Percentiles rank a stretch among this genome's conserved stretches.
Evolutionary conservation across 2,797 vertebrate species (phyloP).

Genomic region (Anguilla anguilla): DNA sequence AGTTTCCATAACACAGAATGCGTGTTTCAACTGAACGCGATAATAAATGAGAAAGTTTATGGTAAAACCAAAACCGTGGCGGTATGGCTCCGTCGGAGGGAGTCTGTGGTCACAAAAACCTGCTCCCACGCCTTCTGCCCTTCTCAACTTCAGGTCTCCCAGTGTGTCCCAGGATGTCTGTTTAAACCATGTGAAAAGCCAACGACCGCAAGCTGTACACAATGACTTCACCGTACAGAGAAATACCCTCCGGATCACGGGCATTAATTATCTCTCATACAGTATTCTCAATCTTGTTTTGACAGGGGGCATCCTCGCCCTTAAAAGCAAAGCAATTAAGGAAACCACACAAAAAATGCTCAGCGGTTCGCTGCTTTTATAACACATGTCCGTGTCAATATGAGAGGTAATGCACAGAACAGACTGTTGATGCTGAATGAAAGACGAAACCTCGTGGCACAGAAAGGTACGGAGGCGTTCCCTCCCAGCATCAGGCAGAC

Average conservation of each 20-base stretch:
- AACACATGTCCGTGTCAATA: not conserved
- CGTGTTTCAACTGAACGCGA: not conserved
- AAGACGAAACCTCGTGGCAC: not conserved
- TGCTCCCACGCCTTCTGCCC: not conserved
- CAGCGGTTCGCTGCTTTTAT: not conserved
- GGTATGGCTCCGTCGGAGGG: not conserved
- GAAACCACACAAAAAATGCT: not conserved
- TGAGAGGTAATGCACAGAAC: not conserved
- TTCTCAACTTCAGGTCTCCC: not conserved
- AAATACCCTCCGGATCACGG: not conserved
- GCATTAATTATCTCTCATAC: not conserved
- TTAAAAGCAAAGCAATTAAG: not conserved
- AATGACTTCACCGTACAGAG: not conserved
- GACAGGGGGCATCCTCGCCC: not conserved
- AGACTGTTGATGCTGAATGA: not conserved
- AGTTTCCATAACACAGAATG: not conserved
- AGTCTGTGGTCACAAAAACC: not conserved
- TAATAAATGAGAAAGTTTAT: slow-evolving; percentile 1
- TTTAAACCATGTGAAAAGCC: not conserved
- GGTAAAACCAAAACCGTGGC: not conserved
- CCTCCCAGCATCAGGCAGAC: not conserved
- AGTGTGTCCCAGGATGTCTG: not conserved
- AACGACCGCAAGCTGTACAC: not conserved
- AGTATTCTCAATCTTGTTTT: not conserved
- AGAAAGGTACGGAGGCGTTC: not conserved